phyloP scores from a whole-genome alignment of 2,797 vertebrate genomes.

The Danio choprae region DNA sequence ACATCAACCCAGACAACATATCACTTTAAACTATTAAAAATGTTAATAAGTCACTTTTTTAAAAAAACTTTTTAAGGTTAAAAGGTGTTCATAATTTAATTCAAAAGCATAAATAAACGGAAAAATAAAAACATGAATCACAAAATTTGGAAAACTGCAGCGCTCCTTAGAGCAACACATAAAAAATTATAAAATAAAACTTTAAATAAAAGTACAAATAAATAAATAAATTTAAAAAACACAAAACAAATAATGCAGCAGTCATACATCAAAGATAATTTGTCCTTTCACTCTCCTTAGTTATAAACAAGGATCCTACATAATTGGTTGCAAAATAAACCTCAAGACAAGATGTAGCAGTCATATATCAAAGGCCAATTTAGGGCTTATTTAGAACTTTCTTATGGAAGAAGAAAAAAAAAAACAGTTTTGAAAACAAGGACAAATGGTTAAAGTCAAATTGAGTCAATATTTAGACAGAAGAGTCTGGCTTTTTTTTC shows the following conservation, averaged over 20 bases:
- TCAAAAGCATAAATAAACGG: too few species aligned
- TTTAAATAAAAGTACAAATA: background rate
- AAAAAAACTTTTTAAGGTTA: too few species aligned
- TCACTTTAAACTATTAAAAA: too few species aligned
- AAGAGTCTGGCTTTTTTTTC: background rate
- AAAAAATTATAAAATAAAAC: background rate
- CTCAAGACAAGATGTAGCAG: background rate
- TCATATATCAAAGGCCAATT: background rate
- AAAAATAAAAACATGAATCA: too few species aligned
- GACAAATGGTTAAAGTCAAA: background rate
- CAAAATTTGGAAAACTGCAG: too few species aligned
- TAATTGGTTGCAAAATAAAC: background rate
- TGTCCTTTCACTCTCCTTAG: background rate
- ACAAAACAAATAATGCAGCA: background rate
- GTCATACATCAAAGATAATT: background rate
- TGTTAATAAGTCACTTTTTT: too few species aligned
- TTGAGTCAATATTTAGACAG: conserved; percentile 1
- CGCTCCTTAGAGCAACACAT: too few species aligned
- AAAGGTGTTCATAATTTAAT: too few species aligned
- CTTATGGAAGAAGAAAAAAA: background rate
- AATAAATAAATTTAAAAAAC: too few species aligned
- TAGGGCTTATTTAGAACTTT: background rate
- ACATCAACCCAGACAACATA: too few species aligned
- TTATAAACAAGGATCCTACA: background rate
- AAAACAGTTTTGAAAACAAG: background rate